Conservation (phyloP, 2,888 invertebrate species). For the Limnephilus lunatus region DNA sequence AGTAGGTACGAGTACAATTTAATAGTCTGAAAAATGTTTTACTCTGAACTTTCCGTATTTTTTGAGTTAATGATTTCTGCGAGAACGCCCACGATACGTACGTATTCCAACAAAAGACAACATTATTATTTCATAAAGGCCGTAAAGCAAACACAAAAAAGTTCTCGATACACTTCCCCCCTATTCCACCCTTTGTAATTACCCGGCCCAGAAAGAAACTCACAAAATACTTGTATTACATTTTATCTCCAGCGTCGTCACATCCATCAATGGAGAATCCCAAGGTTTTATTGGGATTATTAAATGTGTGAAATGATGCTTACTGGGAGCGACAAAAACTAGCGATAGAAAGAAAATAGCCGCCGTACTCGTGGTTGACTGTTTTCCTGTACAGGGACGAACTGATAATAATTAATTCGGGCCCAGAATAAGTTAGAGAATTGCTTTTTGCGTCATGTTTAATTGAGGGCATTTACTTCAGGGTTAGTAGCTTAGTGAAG, state of each 20-base stretch:
- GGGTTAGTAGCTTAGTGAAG: too few species aligned
- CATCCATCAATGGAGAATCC: slow-evolving; percentile 32
- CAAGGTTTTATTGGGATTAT: slow-evolving; percentile 20
- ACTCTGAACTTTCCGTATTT: too few species aligned
- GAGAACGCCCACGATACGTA: background rate
- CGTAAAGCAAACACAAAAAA: background rate
- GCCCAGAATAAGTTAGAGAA: background rate
- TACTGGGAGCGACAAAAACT: slow-evolving; percentile 17
- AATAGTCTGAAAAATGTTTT: too few species aligned
- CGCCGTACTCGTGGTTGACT: background rate
- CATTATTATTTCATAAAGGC: background rate
- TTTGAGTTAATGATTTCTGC: too few species aligned
- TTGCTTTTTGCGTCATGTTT: background rate
- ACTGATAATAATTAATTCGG: background rate
- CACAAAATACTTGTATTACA: background rate
- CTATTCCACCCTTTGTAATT: background rate
- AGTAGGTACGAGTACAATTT: too few species aligned
- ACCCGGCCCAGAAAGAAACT: background rate
- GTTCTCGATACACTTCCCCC: background rate
- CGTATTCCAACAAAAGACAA: too few species aligned
- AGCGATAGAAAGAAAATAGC: slow-evolving; percentile 13
- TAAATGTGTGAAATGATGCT: slow-evolving; percentile 38
- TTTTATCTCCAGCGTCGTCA: background rate
- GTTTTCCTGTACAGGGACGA: background rate
- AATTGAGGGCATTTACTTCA: too few species aligned